phyloP scores from a whole-genome alignment of 1,140 invertebrate genomes.

The Drosophila nigromelanica region DNA sequence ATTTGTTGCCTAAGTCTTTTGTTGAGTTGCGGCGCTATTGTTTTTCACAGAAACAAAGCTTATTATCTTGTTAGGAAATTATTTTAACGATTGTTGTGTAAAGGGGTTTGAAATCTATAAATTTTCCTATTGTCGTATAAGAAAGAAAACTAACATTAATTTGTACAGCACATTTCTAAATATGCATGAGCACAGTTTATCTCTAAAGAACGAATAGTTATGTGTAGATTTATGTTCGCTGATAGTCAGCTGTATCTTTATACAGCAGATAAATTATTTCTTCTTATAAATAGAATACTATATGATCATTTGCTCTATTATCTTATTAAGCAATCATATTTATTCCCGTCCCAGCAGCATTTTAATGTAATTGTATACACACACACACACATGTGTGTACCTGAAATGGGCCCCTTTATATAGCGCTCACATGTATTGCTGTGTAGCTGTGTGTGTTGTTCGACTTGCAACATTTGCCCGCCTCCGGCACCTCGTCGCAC shows the following conservation, averaged over 20 bases:
- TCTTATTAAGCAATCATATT: conserved; percentile 1
- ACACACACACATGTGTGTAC: conserved; percentile 31
- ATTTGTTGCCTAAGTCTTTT: conserved; percentile 60
- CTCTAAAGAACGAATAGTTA: too few relatives aligned
- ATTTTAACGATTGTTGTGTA: conserved; percentile 3
- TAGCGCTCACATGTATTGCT: conserved; percentile 9
- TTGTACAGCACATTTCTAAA: not conserved
- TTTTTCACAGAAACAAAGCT: not conserved
- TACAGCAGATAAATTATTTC: too few relatives aligned
- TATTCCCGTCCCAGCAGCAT: conserved; percentile 5
- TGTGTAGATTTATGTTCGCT: too few relatives aligned
- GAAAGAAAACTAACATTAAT: not conserved
- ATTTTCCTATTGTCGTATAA: not conserved
- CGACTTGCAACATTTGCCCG: conserved; percentile 67
- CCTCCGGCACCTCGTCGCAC: conserved; percentile 17
- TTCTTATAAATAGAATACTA: too few relatives aligned
- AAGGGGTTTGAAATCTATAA: conserved; percentile 19
- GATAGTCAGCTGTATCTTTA: too few relatives aligned
- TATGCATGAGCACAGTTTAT: too few relatives aligned
- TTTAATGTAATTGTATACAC: conserved; percentile 13
- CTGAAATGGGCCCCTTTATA: conserved; percentile 58
- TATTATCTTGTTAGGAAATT: conserved; percentile 9
- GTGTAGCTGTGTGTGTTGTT: conserved; percentile 54
- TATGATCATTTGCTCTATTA: not conserved
- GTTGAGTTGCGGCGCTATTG: not conserved